These are phyloP conservation scores for Temnothorax ravouxi DNA, from an alignment of 2,888 invertebrate genomes.

Conservation along the genomic window DNA sequence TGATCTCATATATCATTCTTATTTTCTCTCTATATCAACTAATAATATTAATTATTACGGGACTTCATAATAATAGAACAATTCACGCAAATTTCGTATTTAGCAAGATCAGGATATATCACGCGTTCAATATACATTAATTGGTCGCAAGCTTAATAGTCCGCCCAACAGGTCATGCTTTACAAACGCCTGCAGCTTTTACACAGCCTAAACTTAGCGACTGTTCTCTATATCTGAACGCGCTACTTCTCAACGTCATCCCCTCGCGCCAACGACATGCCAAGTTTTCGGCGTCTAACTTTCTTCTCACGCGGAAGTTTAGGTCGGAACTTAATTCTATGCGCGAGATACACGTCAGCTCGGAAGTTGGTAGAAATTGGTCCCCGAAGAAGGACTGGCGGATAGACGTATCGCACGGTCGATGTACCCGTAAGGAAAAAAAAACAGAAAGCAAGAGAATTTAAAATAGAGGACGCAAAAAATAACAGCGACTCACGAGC, in stretches of 20 bases:
- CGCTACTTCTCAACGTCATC: conserved; percentile 22
- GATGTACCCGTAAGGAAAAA: neutral
- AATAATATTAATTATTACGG: neutral
- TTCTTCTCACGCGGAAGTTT: conserved; percentile 46
- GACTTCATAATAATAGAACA: neutral
- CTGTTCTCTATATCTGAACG: conserved; percentile 35
- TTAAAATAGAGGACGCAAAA: neutral
- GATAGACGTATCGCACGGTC: conserved; percentile 18
- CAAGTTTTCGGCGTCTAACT: conserved; percentile 56
- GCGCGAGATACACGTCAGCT: conserved; percentile 50
- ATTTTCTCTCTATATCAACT: neutral
- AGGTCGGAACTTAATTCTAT: conserved; percentile 52
- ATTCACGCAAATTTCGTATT: neutral
- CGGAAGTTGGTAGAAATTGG: conserved; percentile 51
- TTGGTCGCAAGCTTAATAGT: conserved; percentile 6
- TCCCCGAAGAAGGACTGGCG: conserved; percentile 30
- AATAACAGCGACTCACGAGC: neutral
- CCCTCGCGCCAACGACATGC: conserved; percentile 46
- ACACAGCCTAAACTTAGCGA: conserved; percentile 41
- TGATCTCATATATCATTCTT: neutral
- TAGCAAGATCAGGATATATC: neutral
- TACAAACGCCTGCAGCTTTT: conserved; percentile 26
- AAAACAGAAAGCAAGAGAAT: neutral
- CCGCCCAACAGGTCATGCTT: neutral
- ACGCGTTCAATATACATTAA: neutral